Percentiles rank a stretch among this genome's conserved stretches.
These are phyloP conservation scores for Adineta ricciae DNA, from an alignment of 2,888 invertebrate genomes.

Conservation along the genomic window DNA sequence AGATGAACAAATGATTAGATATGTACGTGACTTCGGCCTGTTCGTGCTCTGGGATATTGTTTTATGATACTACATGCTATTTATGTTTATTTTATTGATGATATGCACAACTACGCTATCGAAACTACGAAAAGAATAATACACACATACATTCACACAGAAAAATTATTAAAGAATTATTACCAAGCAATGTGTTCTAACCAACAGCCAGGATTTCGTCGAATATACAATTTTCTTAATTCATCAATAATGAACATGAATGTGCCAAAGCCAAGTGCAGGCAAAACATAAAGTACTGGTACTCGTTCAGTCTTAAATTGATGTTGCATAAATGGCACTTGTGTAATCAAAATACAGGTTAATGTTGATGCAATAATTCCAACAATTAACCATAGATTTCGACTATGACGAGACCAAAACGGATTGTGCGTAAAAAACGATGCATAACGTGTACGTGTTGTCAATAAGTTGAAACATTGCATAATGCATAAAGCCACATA, in stretches of 20 bases:
- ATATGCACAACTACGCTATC: not conserved
- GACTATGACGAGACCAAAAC: not conserved
- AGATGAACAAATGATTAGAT: too few relatives aligned
- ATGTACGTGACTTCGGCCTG: too few relatives aligned
- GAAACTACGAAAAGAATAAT: not conserved
- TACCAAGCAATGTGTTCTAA: not conserved
- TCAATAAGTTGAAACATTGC: constrained; percentile 28
- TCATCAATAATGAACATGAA: constrained; percentile 24
- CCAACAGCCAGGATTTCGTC: not conserved
- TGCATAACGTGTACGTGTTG: constrained; percentile 20
- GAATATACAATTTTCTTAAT: constrained; percentile 25
- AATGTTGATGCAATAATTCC: constrained; percentile 1
- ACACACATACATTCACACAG: too few relatives aligned
- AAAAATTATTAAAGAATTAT: not conserved
- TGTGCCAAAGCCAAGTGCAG: constrained; percentile 16
- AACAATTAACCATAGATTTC: constrained; percentile 23
- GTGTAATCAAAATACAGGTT: not conserved
- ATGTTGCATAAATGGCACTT: constrained; percentile 16
- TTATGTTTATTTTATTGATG: not conserved
- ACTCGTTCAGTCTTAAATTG: constrained; percentile 23
- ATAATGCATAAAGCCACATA: constrained; percentile 27
- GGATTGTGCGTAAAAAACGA: constrained; percentile 25
- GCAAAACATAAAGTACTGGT: constrained; percentile 27
- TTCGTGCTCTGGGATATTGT: too few relatives aligned
- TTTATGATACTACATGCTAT: not conserved